Evolutionary conservation across 2,888 invertebrate genomes (phyloP).

Genomic region (Acleris emargana): DNA sequence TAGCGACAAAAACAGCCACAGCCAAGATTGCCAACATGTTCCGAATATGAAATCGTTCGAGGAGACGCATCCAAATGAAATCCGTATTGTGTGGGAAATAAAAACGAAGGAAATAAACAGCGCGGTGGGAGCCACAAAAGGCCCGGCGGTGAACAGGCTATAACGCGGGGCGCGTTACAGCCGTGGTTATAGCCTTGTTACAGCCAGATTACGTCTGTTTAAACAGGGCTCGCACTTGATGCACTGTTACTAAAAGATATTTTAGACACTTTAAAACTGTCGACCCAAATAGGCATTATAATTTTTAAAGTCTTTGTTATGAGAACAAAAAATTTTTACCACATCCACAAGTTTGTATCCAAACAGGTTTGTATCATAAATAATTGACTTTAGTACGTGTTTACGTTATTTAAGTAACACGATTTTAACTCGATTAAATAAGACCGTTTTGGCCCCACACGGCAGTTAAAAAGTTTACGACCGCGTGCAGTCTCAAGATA

Average conservation of each 20-base stretch:
- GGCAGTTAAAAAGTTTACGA: slow-evolving; percentile 23
- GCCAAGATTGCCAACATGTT: slow-evolving; percentile 16
- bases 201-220: slow-evolving; percentile 39
- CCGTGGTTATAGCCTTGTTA: slow-evolving; percentile 41
- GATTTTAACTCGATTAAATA: slow-evolving; percentile 4
- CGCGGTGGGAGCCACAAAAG: slow-evolving; percentile 35
- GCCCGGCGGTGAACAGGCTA: slow-evolving; percentile 32
- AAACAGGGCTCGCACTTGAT: slow-evolving; percentile 27
- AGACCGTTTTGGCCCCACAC: not conserved
- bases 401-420: not conserved
- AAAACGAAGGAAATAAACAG: slow-evolving; percentile 28
- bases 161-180: slow-evolving; percentile 34
- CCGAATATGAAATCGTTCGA: slow-evolving; percentile 16
- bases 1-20: not conserved
- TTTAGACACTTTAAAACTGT: not conserved
- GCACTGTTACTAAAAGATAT: not conserved
- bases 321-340: too few relatives aligned
- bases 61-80: slow-evolving; percentile 6
- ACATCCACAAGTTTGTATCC: too few relatives aligned
- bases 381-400: not conserved
- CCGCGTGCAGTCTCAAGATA: slow-evolving; percentile 28
- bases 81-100: slow-evolving; percentile 19
- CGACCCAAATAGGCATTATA: too few relatives aligned
- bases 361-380: too few relatives aligned
- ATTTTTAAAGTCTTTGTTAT: too few relatives aligned